Percentiles rank a stretch among this genome's conserved stretches.
These are phyloP conservation scores for Stegodyphus mimosarum DNA, from an alignment of 1,140 invertebrate species.

Conservation along the genomic window DNA sequence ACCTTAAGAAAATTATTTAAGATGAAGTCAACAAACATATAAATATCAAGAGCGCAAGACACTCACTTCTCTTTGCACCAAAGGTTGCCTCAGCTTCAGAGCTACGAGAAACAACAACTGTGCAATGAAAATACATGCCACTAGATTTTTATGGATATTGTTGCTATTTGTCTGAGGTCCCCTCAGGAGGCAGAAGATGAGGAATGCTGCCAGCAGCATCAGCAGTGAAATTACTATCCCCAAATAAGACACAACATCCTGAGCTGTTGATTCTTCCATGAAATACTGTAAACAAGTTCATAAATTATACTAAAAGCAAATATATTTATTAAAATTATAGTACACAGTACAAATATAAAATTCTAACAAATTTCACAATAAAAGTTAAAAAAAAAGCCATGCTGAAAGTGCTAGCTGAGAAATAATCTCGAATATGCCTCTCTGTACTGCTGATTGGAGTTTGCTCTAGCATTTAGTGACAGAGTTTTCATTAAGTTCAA, in stretches of 20 bases:
- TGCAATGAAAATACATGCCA: slow-evolving; percentile 86
- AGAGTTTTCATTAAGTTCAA: too few relatives aligned
- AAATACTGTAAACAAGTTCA: slow-evolving; percentile 49
- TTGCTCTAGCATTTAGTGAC: too few relatives aligned
- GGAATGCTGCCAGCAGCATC: slow-evolving; percentile 74
- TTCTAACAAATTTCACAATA: neutral
- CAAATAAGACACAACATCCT: slow-evolving; percentile 88
- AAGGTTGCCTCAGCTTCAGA: slow-evolving; percentile 79
- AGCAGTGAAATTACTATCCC: slow-evolving; percentile 81
- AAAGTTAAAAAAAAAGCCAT: too few relatives aligned
- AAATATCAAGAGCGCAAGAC: neutral
- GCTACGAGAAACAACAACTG: slow-evolving; percentile 88
- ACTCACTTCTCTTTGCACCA: slow-evolving; percentile 74
- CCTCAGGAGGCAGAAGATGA: slow-evolving; percentile 82
- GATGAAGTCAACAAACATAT: neutral
- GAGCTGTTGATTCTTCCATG: slow-evolving; percentile 74
- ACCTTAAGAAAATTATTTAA: too few relatives aligned
- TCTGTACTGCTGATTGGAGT: too few relatives aligned
- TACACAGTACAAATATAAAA: neutral
- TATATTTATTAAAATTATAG: neutral
- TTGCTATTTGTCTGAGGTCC: slow-evolving; percentile 86
- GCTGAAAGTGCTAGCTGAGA: too few relatives aligned
- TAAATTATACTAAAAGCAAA: neutral
- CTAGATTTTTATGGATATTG: slow-evolving; percentile 92
- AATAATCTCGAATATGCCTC: too few relatives aligned